Evolutionary conservation across 2,113 vertebrate genomes (phyloP).

Genomic region (Uria lomvia): DNA sequence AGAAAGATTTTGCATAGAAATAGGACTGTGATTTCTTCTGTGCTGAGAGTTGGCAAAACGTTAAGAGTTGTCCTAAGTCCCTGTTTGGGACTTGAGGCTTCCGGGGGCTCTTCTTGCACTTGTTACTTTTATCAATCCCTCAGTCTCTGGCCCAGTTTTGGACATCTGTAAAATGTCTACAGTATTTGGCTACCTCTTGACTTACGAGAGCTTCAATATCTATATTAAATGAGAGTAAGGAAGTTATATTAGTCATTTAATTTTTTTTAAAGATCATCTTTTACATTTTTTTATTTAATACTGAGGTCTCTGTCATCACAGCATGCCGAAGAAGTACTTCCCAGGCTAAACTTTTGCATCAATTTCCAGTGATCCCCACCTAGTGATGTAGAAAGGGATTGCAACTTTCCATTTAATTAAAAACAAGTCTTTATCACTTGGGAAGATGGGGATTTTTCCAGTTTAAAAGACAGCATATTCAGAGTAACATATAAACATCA

Average conservation of each 20-base stretch:
- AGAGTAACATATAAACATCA: not conserved
- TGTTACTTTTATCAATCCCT: not conserved
- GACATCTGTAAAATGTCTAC: not conserved
- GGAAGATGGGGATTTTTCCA: not conserved
- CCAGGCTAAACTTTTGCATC: not conserved
- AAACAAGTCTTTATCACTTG: not conserved
- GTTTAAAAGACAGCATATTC: not conserved
- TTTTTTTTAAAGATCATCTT: not conserved
- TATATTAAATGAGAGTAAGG: not conserved
- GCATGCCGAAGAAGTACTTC: not conserved
- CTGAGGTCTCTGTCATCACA: not conserved
- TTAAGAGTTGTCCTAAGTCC: not conserved
- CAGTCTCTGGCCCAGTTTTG: not conserved
- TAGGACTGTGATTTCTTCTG: not conserved
- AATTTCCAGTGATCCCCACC: not conserved
- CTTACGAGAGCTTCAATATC: not conserved
- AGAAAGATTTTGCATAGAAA: not conserved
- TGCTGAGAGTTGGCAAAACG: not conserved
- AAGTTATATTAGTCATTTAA: not conserved
- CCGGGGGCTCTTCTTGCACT: not conserved
- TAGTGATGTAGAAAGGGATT: not conserved
- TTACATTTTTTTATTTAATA: not conserved
- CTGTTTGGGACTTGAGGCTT: not conserved
- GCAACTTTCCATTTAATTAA: not conserved
- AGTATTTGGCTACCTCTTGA: not conserved